These are phyloP conservation scores for Drosophila pruinosa DNA, from an alignment of 1,140 invertebrate genomes.

Conservation along the genomic window DNA sequence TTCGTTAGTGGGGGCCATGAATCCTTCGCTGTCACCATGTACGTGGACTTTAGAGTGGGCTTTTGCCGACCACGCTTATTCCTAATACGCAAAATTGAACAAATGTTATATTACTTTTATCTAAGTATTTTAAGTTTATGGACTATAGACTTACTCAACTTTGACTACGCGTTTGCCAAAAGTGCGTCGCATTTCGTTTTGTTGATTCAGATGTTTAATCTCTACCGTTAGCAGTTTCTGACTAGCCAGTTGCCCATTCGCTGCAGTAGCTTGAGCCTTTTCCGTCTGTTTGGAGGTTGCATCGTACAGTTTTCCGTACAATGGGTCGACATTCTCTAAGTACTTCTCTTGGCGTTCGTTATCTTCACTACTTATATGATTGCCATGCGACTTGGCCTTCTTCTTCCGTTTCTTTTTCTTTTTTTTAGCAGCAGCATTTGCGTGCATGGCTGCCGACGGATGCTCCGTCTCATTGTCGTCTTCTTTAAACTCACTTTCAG, in stretches of 20 bases:
- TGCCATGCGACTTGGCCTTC: constrained; percentile 83
- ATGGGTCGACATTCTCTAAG: constrained; percentile 68
- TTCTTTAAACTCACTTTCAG: constrained; percentile 88
- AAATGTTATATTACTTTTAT: constrained; percentile 64
- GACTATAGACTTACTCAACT: constrained; percentile 68
- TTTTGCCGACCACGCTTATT: constrained; percentile 84
- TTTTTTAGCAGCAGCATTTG: constrained; percentile 83
- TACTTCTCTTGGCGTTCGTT: constrained; percentile 83
- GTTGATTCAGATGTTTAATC: constrained; percentile 90
- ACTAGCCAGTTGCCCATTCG: constrained; percentile 45
- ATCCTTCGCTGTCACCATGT: constrained; percentile 87
- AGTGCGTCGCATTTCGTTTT: constrained; percentile 92
- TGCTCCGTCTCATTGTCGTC: constrained; percentile 88
- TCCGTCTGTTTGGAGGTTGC: constrained; percentile 56
- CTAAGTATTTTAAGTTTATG: too few relatives aligned
- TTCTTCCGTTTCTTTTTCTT: constrained; percentile 89
- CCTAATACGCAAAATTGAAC: constrained; percentile 72
- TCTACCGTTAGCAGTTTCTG: constrained; percentile 86
- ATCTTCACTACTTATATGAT: constrained; percentile 85
- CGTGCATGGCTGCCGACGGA: constrained; percentile 83
- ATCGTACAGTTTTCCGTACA: constrained; percentile 65
- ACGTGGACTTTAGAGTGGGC: constrained; percentile 85
- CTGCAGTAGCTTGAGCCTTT: constrained; percentile 30
- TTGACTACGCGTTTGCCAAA: constrained; percentile 92
- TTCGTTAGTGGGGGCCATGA: constrained; percentile 88